Evolutionary conservation across 1,140 invertebrate species (phyloP).

Genomic region (Sarcophaga bullata): DNA sequence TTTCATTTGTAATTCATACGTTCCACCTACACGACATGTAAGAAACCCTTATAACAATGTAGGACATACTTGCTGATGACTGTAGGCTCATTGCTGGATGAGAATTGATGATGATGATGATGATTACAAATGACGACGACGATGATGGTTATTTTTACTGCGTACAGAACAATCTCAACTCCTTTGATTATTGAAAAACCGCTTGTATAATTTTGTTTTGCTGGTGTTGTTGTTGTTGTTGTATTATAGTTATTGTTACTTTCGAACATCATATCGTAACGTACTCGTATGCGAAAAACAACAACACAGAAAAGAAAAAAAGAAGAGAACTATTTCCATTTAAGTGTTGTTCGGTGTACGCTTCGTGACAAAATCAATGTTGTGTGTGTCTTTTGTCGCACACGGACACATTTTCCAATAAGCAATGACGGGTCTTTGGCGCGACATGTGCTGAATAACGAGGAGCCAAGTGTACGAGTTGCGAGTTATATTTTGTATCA

Average conservation of each 20-base stretch:
- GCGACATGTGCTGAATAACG: conserved; percentile 34
- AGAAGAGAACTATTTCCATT: not conserved
- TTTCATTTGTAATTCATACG: not conserved
- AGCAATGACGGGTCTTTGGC: conserved; percentile 17
- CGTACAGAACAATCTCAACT: conserved; percentile 19
- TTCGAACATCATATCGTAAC: too few relatives aligned
- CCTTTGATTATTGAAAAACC: conserved; percentile 32
- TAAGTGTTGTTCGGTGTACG: conserved; percentile 50
- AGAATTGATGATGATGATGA: too few relatives aligned
- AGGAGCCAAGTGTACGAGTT: conserved; percentile 14
- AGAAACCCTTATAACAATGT: not conserved
- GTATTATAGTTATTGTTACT: conserved; percentile 18
- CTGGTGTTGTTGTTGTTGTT: not conserved
- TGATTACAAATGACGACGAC: not conserved
- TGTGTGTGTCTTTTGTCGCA: conserved; percentile 48
- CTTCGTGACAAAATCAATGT: conserved; percentile 66
- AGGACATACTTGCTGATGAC: not conserved
- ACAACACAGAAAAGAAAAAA: not conserved
- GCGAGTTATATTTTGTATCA: conserved; percentile 45
- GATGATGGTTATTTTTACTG: conserved; percentile 17
- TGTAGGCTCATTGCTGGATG: not conserved
- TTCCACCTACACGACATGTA: not conserved
- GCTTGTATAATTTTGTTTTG: conserved; percentile 20
- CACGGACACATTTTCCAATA: conserved; percentile 24
- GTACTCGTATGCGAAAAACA: not conserved